Conservation (phyloP, 53 echinoderm and acorn worm genomes). For the Mesocentrotus franciscanus region DNA sequence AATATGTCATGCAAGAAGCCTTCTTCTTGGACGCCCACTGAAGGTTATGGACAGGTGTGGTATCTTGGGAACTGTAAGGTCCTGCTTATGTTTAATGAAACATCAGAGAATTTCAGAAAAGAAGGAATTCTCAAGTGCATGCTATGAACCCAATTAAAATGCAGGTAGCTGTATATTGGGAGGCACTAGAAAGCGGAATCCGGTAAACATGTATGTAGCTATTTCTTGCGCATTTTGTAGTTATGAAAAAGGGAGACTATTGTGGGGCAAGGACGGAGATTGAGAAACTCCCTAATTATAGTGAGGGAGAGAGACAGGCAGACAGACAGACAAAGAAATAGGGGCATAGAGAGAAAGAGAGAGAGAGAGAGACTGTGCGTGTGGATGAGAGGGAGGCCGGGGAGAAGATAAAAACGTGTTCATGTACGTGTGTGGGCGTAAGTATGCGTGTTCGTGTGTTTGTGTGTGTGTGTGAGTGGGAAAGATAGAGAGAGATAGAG, state of each 20-base stretch:
- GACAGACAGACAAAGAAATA: neutral
- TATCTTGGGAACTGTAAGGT: neutral
- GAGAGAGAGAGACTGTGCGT: neutral
- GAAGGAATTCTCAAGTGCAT: neutral
- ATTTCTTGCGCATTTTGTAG: neutral
- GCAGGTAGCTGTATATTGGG: neutral
- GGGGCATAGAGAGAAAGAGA: neutral
- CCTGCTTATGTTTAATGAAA: neutral
- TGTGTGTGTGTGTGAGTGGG: neutral
- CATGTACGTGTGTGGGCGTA: too few relatives aligned
- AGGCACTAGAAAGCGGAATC: neutral
- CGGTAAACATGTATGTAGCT: neutral
- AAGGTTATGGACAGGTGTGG: conserved; percentile 25
- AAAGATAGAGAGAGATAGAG: neutral
- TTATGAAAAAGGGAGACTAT: too few relatives aligned
- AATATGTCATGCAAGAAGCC: neutral
- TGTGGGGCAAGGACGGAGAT: too few relatives aligned
- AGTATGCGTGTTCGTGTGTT: too few relatives aligned
- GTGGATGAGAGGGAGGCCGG: too few relatives aligned
- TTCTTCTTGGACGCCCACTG: neutral
- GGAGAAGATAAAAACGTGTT: too few relatives aligned
- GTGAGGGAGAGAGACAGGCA: neutral
- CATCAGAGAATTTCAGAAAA: neutral
- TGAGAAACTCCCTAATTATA: neutral
- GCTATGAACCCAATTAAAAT: neutral